A percentile compares a stretch with the other conserved stretches of the same genome.
Evolutionary conservation across 2,113 vertebrate species (phyloP).

Genomic region (Oreotragus oreotragus): DNA sequence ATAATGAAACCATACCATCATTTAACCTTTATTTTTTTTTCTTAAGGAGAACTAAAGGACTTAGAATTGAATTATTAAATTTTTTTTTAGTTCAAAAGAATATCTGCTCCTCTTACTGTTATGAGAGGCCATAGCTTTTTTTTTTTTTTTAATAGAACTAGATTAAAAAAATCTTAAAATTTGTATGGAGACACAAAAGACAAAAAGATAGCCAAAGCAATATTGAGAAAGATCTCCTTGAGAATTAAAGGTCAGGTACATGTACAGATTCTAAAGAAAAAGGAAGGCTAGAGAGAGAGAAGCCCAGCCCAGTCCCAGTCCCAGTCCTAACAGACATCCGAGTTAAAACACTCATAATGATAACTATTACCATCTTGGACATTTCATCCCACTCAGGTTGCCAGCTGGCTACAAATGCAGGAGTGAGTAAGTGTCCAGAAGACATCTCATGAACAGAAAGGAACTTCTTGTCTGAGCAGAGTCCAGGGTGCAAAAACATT

Average conservation of each 20-base stretch:
- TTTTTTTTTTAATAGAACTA: neutral
- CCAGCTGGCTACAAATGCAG: fast-evolving
- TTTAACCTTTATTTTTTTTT: neutral
- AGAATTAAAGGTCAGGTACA: neutral
- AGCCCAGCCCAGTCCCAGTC: fast-evolving
- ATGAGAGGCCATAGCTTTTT: neutral
- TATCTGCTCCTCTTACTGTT: neutral
- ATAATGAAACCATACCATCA: neutral
- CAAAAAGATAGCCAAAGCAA: neutral
- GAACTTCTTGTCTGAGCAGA: neutral
- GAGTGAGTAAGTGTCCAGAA: no score
- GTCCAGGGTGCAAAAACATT: neutral
- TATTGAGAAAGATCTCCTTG: neutral
- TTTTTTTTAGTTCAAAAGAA: neutral
- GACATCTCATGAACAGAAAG: neutral
- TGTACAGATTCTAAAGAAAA: neutral
- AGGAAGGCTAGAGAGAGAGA: neutral
- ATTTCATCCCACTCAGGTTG: neutral
- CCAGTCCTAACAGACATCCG: neutral
- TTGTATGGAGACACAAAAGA: neutral
- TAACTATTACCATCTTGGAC: neutral
- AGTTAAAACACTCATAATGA: neutral
- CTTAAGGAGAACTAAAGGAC: neutral
- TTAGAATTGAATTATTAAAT: neutral
- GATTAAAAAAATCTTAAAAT: neutral